Evolutionary conservation across 2,888 invertebrate genomes (phyloP).

Genomic region (Saturnia pavonia): DNA sequence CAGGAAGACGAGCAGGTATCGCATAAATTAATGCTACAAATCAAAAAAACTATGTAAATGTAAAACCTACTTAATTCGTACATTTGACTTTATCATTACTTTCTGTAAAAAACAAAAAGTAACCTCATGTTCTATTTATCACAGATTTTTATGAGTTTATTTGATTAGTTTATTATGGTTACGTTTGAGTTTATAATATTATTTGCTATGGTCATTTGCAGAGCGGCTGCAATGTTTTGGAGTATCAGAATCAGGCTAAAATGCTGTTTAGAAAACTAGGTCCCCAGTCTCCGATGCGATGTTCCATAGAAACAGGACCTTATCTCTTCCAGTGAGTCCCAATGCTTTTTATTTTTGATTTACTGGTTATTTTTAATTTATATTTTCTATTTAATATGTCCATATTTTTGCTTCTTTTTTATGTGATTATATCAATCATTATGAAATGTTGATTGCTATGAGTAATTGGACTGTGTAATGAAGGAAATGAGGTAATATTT

Average conservation of each 20-base stretch:
- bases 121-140: constrained; percentile 4
- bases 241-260: constrained; percentile 99
- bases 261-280: constrained; percentile 97
- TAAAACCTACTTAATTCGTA: neutral
- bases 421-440: constrained; percentile 20
- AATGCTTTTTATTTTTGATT: constrained; percentile 55
- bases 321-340: constrained; percentile 97
- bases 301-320: constrained; percentile 98
- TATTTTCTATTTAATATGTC: constrained; percentile 22
- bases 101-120: neutral
- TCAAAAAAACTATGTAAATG: neutral
- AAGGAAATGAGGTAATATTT: neutral
- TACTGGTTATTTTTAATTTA: constrained; percentile 35
- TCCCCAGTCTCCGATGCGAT: constrained; percentile 93
- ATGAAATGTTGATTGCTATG: constrained; percentile 20
- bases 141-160: constrained; percentile 23
- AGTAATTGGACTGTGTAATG: constrained; percentile 12
- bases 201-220: constrained; percentile 80
- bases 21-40: neutral
- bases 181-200: constrained; percentile 49
- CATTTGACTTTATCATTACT: neutral
- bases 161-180: constrained; percentile 43
- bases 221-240: constrained; percentile 96
- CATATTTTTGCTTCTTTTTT: neutral
- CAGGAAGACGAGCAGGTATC: constrained; percentile 98